phyloP scores from a whole-genome alignment of 2,888 invertebrate species.

The Teleiodes luculella region DNA sequence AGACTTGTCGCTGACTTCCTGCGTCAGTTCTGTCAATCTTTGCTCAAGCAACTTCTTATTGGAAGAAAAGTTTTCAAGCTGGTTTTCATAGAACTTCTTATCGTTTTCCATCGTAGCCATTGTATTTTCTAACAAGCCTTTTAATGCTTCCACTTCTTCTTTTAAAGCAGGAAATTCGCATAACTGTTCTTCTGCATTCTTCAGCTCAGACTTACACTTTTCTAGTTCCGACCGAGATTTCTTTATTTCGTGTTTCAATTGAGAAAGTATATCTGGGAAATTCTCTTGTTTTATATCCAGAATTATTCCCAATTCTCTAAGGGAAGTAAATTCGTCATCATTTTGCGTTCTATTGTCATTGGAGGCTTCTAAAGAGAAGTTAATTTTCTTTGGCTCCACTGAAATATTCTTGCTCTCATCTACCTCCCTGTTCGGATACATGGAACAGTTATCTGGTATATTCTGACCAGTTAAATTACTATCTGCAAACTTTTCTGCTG shows the following conservation, averaged over 20 bases:
- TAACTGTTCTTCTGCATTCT: conserved; percentile 74
- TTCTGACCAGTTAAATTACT: conserved; percentile 35
- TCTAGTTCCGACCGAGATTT: conserved; percentile 76
- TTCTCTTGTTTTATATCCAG: conserved; percentile 66
- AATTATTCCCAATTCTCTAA: conserved; percentile 72
- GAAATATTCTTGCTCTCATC: conserved; percentile 55
- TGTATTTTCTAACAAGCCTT: conserved; percentile 66
- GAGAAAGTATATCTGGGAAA: conserved; percentile 65
- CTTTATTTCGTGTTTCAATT: conserved; percentile 74
- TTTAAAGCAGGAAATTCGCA: conserved; percentile 73
- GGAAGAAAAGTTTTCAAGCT: conserved; percentile 71
- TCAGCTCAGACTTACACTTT: conserved; percentile 72
- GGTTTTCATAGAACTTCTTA: conserved; percentile 77
- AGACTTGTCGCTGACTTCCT: conserved; percentile 73
- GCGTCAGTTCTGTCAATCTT: conserved; percentile 77
- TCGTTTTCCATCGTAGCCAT: conserved; percentile 75
- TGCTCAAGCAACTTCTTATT: conserved; percentile 75
- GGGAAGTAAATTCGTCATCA: conserved; percentile 69
- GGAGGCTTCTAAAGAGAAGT: conserved; percentile 61
- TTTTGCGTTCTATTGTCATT: conserved; percentile 54
- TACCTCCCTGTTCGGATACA: conserved; percentile 69
- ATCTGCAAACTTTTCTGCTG: conserved; percentile 39
- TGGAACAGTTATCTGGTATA: conserved; percentile 69
- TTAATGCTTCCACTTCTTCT: conserved; percentile 69
- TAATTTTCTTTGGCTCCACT: conserved; percentile 69